phyloP scores from a whole-genome alignment of 2,797 vertebrate species.

The Labroides dimidiatus region DNA sequence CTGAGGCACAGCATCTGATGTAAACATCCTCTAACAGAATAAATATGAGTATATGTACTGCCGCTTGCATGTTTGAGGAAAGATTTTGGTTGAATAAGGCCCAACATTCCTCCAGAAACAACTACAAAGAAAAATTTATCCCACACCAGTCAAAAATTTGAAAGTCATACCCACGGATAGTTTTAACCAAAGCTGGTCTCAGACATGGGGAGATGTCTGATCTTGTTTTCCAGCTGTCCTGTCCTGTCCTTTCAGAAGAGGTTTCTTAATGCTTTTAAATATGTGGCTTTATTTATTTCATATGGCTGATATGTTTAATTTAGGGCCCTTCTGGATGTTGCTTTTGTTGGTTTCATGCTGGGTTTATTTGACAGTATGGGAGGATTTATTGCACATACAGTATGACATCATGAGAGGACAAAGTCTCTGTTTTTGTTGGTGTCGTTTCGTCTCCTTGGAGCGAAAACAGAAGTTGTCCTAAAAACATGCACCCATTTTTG shows the following conservation, averaged over 20 bases:
- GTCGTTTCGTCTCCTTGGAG: constrained; percentile 72
- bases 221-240: constrained; percentile 5
- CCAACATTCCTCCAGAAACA: neutral
- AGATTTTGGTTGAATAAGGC: neutral
- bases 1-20: constrained; percentile 5
- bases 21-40: neutral
- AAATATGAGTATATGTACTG: constrained; percentile 15
- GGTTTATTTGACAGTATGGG: constrained; percentile 69
- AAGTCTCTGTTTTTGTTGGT: constrained; percentile 74
- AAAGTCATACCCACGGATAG: constrained; percentile 3
- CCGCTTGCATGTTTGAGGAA: neutral
- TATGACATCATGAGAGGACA: constrained; percentile 65
- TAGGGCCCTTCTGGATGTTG: constrained; percentile 37
- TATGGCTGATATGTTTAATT: constrained; percentile 58
- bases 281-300: constrained; percentile 43
- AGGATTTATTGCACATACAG: constrained; percentile 39
- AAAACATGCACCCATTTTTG: constrained; percentile 40
- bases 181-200: neutral
- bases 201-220: constrained; percentile 4
- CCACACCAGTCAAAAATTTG: neutral
- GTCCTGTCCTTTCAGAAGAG: constrained; percentile 26
- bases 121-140: constrained; percentile 2
- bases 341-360: constrained; percentile 62
- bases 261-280: constrained; percentile 41
- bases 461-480: constrained; percentile 63